Base-by-base conservation (phyloP, 2,888 invertebrate genomes). In the Isotomurus palustris region DNA sequence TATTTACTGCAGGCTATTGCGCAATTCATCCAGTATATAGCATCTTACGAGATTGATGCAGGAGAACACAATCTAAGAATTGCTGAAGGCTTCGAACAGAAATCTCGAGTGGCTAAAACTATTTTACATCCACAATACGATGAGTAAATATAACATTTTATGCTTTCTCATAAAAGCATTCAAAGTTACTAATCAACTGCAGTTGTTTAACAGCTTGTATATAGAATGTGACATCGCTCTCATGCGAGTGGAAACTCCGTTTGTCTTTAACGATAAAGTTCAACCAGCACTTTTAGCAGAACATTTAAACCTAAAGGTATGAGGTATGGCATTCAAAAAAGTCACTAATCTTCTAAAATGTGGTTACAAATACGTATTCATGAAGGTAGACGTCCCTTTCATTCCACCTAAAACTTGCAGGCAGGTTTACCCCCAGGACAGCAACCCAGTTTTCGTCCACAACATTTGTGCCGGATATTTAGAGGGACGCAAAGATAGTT, bases 1-100 rank as follows among this genome's bases (percentile, higher is more conserved):
- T n/a, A n/a, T n/a, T n/a, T n/a, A n/a, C n/a, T n/a, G n/a, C n/a
- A n/a, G n/a, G n/a, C n/a, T n/a, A n/a, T 61, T 21, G 66, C 61
- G 24, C 66, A 64, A 35, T 66, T 62, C 27, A 6, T 17, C 6
- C 19, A n/a, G 6, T 6, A 40, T 17, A 6, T 17, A 19, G 19
- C 19, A 10, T 40, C 40, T 6, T 40, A 40, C 17, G 6, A 10
- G 17, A 17, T 40, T 17, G 19, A 10, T n/a, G 40, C 40, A 10
- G 40, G 40, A 40, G 40, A 40, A 40, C 40, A 40, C 40, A 17
- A 40, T 40, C 19, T 40, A 19, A 17, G 10, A 6, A 19, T 40
- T 10, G 10, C 40, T 10, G 40, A 40, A 40, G 40, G 40, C 6
- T 40, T n/a, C 19, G 40, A 40, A 40, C 40, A 40, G 17, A 6